Evolutionary conservation across 2,113 vertebrate genomes (phyloP).

Genomic region (Camarhynchus parvulus): DNA sequence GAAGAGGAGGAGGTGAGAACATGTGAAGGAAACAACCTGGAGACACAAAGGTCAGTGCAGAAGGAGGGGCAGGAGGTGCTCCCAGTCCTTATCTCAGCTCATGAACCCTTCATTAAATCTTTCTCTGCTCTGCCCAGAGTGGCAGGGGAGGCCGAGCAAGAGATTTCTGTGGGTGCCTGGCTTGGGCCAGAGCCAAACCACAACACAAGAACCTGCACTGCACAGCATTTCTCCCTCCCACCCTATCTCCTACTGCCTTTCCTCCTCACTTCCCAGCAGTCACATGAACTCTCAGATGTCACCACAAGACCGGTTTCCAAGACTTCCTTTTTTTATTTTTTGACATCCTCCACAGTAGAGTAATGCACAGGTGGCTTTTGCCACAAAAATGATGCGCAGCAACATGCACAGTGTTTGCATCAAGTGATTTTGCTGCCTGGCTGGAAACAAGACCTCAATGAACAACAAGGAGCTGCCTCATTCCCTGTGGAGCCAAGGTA

Average conservation of each 20-base stretch:
- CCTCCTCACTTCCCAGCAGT: neutral
- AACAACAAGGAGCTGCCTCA: neutral
- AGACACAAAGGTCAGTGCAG: no score
- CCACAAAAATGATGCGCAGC: neutral
- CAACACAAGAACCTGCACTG: neutral
- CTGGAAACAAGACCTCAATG: neutral
- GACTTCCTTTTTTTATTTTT: neutral
- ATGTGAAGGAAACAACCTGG: neutral
- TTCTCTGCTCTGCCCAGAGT: neutral
- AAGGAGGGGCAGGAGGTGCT: neutral
- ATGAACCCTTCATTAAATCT: neutral
- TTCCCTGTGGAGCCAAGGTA: neutral
- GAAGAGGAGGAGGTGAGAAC: neutral
- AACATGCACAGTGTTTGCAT: neutral
- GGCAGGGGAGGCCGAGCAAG: neutral
- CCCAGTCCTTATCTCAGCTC: neutral
- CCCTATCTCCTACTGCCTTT: neutral
- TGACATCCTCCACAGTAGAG: neutral
- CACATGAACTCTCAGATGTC: neutral
- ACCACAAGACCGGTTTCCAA: neutral
- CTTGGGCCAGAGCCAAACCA: neutral
- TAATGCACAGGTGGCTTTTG: neutral
- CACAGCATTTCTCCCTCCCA: accelerated
- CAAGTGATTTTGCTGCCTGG: neutral
- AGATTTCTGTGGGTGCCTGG: accelerated